Percentiles rank a stretch among this genome's conserved stretches.
Conservation (phyloP, 2,797 vertebrate genomes). For the Apogon hyalosoma region DNA sequence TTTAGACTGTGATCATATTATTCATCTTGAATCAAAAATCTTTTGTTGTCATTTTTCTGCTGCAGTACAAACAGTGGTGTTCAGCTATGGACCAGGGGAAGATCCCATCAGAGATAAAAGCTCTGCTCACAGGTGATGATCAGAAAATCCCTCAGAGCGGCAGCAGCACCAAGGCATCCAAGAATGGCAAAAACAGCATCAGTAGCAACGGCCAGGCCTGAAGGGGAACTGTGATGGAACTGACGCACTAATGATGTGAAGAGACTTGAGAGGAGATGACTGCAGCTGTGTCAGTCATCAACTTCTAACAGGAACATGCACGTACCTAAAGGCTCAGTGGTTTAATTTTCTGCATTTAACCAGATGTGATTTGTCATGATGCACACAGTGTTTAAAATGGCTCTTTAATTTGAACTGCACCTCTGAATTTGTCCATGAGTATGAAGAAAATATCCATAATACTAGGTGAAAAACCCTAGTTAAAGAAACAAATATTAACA, state of each 20-base stretch:
- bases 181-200: conserved; percentile 84
- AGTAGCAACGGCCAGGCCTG: conserved; percentile 78
- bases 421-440: no score
- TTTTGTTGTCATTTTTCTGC: not conserved
- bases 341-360: no score
- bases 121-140: conserved; percentile 94
- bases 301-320: not conserved
- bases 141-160: conserved; percentile 86
- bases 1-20: no score
- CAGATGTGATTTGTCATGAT: no score
- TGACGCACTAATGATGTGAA: conserved; percentile 2
- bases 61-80: conserved; percentile 99
- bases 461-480: no score
- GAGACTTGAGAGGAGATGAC: not conserved
- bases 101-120: conserved; percentile 98
- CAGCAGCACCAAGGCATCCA: conserved; percentile 83
- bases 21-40: no score
- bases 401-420: no score
- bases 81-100: conserved; percentile 98
- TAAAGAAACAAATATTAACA: no score
- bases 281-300: not conserved
- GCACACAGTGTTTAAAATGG: no score
- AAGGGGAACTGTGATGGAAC: conserved; percentile 6
- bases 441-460: no score
- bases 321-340: not conserved